phyloP scores from a whole-genome alignment of 1,140 invertebrate genomes.

The Drosophila insularis region DNA sequence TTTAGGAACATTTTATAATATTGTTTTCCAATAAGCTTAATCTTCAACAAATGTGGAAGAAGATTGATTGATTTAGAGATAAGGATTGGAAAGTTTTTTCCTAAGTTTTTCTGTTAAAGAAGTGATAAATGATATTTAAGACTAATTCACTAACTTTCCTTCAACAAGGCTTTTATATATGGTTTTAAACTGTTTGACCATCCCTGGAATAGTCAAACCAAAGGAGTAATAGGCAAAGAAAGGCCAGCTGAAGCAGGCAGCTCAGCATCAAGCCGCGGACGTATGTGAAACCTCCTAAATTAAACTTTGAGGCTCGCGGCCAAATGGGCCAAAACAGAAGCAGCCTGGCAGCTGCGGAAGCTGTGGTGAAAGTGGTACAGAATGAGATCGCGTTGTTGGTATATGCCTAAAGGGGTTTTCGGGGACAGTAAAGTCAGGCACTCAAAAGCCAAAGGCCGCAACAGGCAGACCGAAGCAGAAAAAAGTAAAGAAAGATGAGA shows the following conservation, averaged over 20 bases:
- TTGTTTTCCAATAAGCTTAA: too few species aligned
- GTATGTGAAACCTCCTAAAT: slow-evolving; percentile 63
- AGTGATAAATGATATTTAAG: too few species aligned
- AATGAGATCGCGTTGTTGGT: slow-evolving; percentile 29
- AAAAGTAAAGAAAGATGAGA: slow-evolving; percentile 18
- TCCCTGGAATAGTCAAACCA: not conserved
- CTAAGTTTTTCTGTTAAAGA: too few species aligned
- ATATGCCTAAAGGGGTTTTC: not conserved
- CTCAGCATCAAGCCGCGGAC: slow-evolving; percentile 41
- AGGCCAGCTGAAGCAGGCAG: not conserved
- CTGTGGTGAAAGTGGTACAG: slow-evolving; percentile 30
- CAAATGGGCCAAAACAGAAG: slow-evolving; percentile 42
- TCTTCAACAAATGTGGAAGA: too few species aligned
- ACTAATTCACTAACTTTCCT: too few species aligned
- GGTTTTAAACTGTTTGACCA: not conserved
- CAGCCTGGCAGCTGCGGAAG: slow-evolving; percentile 24
- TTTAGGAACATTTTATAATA: too few species aligned
- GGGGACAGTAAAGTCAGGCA: slow-evolving; percentile 1
- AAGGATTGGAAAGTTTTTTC: too few species aligned
- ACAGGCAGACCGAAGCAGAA: slow-evolving; percentile 9
- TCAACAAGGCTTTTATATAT: too few species aligned
- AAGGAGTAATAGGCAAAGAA: not conserved
- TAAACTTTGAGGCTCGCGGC: slow-evolving; percentile 54
- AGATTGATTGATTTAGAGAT: too few species aligned
- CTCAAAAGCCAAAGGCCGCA: slow-evolving; percentile 23